A percentile compares a stretch with the other conserved stretches of the same genome.
Conservation (phyloP, 2,888 invertebrate genomes). For the Ochropleura leucogaster region DNA sequence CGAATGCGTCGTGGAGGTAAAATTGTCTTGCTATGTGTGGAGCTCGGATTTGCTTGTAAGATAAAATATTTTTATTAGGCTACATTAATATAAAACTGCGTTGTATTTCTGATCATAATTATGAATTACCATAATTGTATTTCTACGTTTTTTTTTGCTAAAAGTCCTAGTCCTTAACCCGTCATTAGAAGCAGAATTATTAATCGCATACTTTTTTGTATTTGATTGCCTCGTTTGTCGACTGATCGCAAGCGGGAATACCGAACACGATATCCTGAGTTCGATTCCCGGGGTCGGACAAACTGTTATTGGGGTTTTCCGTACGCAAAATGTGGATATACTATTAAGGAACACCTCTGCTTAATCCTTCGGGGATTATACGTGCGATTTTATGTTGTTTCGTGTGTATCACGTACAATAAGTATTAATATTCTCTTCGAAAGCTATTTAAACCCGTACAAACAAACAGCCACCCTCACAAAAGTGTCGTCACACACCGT, state of each 20-base stretch:
- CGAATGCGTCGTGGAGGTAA: slow-evolving; percentile 49
- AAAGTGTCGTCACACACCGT: slow-evolving; percentile 53
- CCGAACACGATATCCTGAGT: too few relatives aligned
- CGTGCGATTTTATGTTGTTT: too few relatives aligned
- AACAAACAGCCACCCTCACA: slow-evolving; percentile 52
- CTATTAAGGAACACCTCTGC: too few relatives aligned
- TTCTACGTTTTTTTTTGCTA: neutral
- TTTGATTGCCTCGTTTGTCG: neutral
- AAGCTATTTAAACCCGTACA: slow-evolving; percentile 2
- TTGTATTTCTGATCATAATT: neutral
- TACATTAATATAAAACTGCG: neutral
- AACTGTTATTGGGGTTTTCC: too few relatives aligned
- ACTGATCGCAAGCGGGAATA: too few relatives aligned
- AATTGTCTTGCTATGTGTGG: slow-evolving; percentile 36
- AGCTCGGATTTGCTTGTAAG: slow-evolving; percentile 12
- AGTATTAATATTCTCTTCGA: neutral
- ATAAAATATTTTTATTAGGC: neutral
- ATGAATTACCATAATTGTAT: neutral
- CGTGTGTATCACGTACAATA: neutral
- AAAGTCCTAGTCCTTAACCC: neutral
- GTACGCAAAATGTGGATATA: too few relatives aligned
- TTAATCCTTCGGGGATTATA: too few relatives aligned
- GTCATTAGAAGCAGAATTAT: neutral
- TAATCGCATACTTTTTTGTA: neutral
- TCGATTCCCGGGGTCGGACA: too few relatives aligned